These are phyloP conservation scores for Alouatta palliata DNA, from an alignment of 2,113 vertebrate species.

Conservation along the genomic window DNA sequence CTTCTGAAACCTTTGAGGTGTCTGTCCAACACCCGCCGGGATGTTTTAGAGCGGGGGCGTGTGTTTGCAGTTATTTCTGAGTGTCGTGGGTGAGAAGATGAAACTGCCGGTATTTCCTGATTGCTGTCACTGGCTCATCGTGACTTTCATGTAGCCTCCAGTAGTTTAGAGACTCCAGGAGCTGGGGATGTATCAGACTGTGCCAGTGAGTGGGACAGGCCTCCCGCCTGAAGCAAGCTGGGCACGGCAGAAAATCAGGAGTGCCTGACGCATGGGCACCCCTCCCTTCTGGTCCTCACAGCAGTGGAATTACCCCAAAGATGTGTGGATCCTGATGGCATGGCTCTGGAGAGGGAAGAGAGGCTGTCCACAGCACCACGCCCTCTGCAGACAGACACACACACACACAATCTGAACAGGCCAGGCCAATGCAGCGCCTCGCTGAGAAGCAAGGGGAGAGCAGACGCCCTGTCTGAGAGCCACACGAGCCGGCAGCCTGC, in stretches of 20 bases:
- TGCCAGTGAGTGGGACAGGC: too few relatives aligned
- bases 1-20: fast-evolving
- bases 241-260: not conserved
- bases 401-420: too few relatives aligned
- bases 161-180: not conserved
- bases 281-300: not conserved
- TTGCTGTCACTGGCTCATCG: not conserved
- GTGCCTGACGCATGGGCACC: too few relatives aligned
- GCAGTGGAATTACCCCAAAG: fast-evolving
- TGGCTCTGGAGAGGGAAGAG: too few relatives aligned
- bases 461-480: not conserved
- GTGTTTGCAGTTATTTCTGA: not conserved
- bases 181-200: too few relatives aligned
- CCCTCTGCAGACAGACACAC: not conserved
- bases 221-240: not conserved
- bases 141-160: not conserved
- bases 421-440: not conserved
- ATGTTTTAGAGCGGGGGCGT: too few relatives aligned
- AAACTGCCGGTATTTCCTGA: not conserved
- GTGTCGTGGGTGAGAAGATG: not conserved
- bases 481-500: not conserved
- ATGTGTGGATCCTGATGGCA: not conserved
- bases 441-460: not conserved
- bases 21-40: not conserved
- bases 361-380: not conserved